Evolutionary conservation across 2,888 invertebrate genomes (phyloP).

Genomic region (Cantharis nigra): DNA sequence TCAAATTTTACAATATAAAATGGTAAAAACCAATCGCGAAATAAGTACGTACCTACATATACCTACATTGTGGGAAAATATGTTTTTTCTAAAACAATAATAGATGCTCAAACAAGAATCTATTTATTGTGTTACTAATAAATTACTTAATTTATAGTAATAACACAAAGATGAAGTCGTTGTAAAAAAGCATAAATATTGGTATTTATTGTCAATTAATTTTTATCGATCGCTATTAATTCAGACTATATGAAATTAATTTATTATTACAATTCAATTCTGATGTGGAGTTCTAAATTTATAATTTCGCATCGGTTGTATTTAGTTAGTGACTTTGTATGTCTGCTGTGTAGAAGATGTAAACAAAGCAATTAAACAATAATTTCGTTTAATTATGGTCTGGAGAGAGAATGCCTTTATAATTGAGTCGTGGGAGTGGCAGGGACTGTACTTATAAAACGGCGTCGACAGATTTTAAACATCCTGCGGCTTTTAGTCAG

Average conservation of each 20-base stretch:
- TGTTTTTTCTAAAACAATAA: slow-evolving; percentile 44
- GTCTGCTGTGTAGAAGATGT: slow-evolving; percentile 41
- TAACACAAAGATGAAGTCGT: slow-evolving; percentile 19
- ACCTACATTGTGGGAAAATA: neutral
- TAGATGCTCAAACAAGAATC: slow-evolving; percentile 44
- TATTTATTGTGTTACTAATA: slow-evolving; percentile 53
- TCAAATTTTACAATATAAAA: neutral
- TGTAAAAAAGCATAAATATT: slow-evolving; percentile 39
- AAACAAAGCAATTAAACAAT: slow-evolving; percentile 49
- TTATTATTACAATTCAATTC: neutral
- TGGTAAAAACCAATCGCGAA: neutral
- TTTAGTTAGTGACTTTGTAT: slow-evolving; percentile 34
- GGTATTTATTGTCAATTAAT: neutral
- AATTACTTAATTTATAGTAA: slow-evolving; percentile 48
- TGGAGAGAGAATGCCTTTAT: slow-evolving; percentile 32
- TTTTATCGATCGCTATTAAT: neutral
- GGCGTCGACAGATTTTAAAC: slow-evolving; percentile 43
- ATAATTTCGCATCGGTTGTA: slow-evolving; percentile 11
- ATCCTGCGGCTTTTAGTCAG: slow-evolving; percentile 42
- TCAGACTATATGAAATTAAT: neutral
- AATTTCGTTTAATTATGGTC: slow-evolving; percentile 47
- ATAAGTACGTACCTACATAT: neutral
- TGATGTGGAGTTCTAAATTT: neutral
- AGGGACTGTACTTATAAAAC: slow-evolving; percentile 26
- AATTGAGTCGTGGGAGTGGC: slow-evolving; percentile 34